These are phyloP conservation scores for Ferrisia virgata DNA, from an alignment of 2,888 invertebrate genomes.

Conservation along the genomic window DNA sequence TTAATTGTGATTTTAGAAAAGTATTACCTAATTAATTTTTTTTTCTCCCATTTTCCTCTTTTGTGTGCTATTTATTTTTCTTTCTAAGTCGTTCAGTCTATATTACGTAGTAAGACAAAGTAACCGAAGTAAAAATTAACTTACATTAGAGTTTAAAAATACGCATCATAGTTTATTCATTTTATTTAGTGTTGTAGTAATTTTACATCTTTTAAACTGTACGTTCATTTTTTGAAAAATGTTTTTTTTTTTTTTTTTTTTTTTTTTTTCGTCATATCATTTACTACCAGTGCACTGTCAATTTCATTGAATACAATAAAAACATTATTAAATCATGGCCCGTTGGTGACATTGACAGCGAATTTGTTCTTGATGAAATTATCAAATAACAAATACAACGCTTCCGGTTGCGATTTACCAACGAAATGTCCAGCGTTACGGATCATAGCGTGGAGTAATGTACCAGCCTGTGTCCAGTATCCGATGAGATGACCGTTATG, in stretches of 20 bases:
- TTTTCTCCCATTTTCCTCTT: neutral
- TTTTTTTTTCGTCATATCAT: neutral
- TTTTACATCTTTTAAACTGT: neutral
- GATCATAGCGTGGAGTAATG: slow-evolving; percentile 70
- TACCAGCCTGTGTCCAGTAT: slow-evolving; percentile 69
- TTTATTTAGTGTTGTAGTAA: neutral
- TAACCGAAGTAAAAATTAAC: neutral
- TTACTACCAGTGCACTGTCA: slow-evolving; percentile 25
- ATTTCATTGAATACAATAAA: neutral
- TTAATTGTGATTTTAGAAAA: slow-evolving; percentile 12
- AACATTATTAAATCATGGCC: neutral
- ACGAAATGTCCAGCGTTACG: slow-evolving; percentile 81
- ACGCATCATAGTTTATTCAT: neutral
- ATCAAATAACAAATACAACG: neutral
- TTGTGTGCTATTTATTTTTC: slow-evolving; percentile 8
- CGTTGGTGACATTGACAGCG: neutral
- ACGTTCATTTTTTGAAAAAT: neutral
- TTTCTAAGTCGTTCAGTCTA: neutral
- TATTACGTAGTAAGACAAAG: neutral
- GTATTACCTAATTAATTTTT: slow-evolving; percentile 1
- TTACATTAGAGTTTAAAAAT: neutral
- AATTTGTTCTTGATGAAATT: slow-evolving; percentile 1
- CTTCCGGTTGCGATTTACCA: slow-evolving; percentile 68
- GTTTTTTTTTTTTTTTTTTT: too few species aligned
- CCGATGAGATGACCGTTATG: slow-evolving; percentile 66